phyloP scores from a whole-genome alignment of 1,140 invertebrate genomes.

The Anoplophora glabripennis region DNA sequence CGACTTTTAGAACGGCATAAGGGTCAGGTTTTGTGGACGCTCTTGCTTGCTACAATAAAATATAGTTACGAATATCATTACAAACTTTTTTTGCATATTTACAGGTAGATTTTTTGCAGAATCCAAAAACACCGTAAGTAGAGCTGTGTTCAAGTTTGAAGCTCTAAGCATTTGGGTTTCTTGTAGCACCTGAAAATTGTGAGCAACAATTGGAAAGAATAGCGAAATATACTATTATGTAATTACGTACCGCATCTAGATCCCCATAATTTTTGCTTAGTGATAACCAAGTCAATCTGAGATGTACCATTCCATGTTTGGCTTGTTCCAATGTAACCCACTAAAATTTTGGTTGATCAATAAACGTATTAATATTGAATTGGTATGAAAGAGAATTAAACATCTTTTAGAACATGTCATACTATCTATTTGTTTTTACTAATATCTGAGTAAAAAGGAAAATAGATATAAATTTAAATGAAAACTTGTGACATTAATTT shows the following conservation, averaged over 20 bases:
- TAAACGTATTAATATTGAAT: too few relatives aligned
- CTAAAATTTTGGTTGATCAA: slow-evolving; percentile 54
- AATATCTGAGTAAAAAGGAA: too few relatives aligned
- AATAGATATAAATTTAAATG: too few relatives aligned
- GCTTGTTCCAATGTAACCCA: slow-evolving; percentile 93
- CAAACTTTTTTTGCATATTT: slow-evolving; percentile 39
- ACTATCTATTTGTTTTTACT: too few relatives aligned
- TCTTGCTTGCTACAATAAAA: slow-evolving; percentile 60
- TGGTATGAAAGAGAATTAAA: too few relatives aligned
- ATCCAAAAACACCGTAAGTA: slow-evolving; percentile 84
- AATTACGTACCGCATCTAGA: slow-evolving; percentile 67
- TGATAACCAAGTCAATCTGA: slow-evolving; percentile 83
- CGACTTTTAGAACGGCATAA: slow-evolving; percentile 67
- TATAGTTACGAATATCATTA: neutral
- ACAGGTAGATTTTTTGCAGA: slow-evolving; percentile 88
- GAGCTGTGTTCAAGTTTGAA: slow-evolving; percentile 70
- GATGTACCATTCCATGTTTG: slow-evolving; percentile 87
- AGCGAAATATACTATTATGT: neutral
- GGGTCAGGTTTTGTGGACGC: slow-evolving; percentile 72
- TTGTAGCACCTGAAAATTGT: slow-evolving; percentile 58
- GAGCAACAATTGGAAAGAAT: neutral
- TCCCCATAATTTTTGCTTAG: slow-evolving; percentile 69
- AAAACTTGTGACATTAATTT: too few relatives aligned
- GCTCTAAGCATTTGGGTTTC: slow-evolving; percentile 75
- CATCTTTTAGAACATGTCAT: too few relatives aligned